Evolutionary conservation across 2,113 vertebrate species (phyloP), one percentile per base, ranked within the genome.

Genomic region (Petaurus breviceps): DNA sequence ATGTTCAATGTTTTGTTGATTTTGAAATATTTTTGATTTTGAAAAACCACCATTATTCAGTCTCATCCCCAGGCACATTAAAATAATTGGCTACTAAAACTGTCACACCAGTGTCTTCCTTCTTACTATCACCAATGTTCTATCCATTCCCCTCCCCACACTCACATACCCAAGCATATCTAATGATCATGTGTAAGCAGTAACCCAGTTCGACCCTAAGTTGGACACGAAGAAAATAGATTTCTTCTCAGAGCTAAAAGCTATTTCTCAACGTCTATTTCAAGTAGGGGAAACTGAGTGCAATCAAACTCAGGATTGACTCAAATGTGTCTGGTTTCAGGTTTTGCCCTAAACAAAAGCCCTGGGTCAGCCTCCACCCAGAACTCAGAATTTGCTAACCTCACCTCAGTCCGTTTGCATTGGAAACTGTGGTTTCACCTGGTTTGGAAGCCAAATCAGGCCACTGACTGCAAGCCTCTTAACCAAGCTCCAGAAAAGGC

Each of bases 401-500:
- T 28, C 37, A 51, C 14, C 0, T 28, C 50, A 51, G 12, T 4
- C 46, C 25, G 3, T 43, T 57, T 51, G 43, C 24, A 46, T 19
- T 26, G 84, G 54, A 31, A 68, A 43, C 43, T 49, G 25, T 54
- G 16, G 4, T 89, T 90, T 51, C 54, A n/a, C 50, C 31, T 2
- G 43, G 22, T 89, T 89, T 47, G 16, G 43, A 57, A 8, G n/a
- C 92, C n/a, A 37, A 47, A 46, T 31, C 25, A 55, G 2, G 43
- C 91, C 28, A 53, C 53, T 43, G 68, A 43, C n/a, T 84, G 53
- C 95, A 93, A 96, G 94, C 94, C 93, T 89, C 4, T 23, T 84
- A 84, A 22, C n/a, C 68, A 84, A 8, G n/a, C n/a, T 84, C n/a
- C n/a, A 84, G 57, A 77, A 77, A 77, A 77, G n/a, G 37, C n/a